Base-by-base conservation (phyloP, 2,797 vertebrate species). In the Clarias fuscus region DNA sequence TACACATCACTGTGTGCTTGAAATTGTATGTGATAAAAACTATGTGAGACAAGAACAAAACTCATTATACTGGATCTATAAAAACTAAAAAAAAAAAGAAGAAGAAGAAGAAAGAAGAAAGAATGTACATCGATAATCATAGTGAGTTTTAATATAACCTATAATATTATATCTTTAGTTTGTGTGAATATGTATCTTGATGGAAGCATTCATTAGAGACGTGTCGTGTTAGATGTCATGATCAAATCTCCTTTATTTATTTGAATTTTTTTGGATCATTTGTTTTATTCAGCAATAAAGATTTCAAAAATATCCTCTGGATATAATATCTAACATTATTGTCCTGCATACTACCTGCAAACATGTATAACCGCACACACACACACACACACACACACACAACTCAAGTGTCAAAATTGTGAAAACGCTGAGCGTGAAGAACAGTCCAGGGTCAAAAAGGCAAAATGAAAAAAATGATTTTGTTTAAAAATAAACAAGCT, bases 251-350 rank as follows among this genome's bases (percentile, higher is more conserved):
- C 33, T 17, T 30, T 58, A 61, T 62, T 79, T 20, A 53, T 76
- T 77, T 24, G 0, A 56, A 8, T 84, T 43, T 43, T 48, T 48
- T 48, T 1, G 1, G n/a, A 27, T 18, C 22, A 24, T 48, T 27
- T 62, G 6, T 70, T 83, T 86, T 77, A 83, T 61, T 78, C n/a
- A 76, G 13, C 24, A 78, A 75, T 82, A 64, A 40, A 62, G 37
- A 40, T 20, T 53, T 10, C 8, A 22, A 43, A 73, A 40, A 73
- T 64, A 82, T 86, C 40, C 48, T 86, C 24, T 48, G 56, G 70
- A 14, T 24, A 48, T 53, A 73, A 56, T 7, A 22, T 33, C 14
- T 61, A 65, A 7, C 33, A 15, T 58, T 11, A 70, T n/a, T 22
- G 70, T 43, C 37, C 8, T 7, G 77, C 13, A 24, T 15, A 30